Evolutionary conservation across 1,140 invertebrate species (phyloP).

Genomic region (Drosophila pseudoobscura): DNA sequence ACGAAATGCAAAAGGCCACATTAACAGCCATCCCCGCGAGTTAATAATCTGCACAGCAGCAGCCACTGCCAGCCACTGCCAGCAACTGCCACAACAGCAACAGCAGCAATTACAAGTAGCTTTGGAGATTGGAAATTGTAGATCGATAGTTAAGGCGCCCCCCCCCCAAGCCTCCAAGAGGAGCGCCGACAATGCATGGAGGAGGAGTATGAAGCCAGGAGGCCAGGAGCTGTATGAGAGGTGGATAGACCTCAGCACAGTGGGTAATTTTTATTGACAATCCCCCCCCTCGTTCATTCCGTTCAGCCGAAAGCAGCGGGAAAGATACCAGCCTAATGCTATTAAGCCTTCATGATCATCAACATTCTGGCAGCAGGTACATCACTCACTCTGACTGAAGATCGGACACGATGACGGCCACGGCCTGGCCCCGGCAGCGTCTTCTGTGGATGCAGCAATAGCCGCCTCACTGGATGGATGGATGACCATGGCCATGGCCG

Average conservation of each 20-base stretch:
- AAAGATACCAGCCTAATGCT: constrained; percentile 48
- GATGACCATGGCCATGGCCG: constrained; percentile 2
- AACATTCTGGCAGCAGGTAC: constrained; percentile 64
- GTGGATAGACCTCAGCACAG: constrained; percentile 17
- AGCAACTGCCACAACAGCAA: constrained; percentile 1
- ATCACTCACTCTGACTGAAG: constrained; percentile 58
- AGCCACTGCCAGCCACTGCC: constrained; percentile 17
- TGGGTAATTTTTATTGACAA: constrained; percentile 66
- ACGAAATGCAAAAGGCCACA: constrained; percentile 38
- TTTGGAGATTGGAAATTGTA: constrained; percentile 64
- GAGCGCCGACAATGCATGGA: constrained; percentile 24
- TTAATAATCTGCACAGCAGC: constrained; percentile 63
- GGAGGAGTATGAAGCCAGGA: too few species aligned
- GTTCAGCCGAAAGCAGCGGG: constrained; percentile 12
- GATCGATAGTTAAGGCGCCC: constrained; percentile 39
- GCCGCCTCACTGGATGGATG: too few species aligned
- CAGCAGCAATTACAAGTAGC: constrained; percentile 73
- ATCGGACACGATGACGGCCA: constrained; percentile 38
- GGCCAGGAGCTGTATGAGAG: not conserved
- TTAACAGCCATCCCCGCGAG: constrained; percentile 34
- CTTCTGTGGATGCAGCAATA: too few species aligned
- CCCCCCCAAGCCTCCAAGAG: constrained; percentile 31
- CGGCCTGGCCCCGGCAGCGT: not conserved
- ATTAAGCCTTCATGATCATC: constrained; percentile 75
- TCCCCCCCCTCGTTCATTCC: constrained; percentile 2